phyloP scores from a whole-genome alignment of 2,888 invertebrate species.

The Lochmaea crataegi region DNA sequence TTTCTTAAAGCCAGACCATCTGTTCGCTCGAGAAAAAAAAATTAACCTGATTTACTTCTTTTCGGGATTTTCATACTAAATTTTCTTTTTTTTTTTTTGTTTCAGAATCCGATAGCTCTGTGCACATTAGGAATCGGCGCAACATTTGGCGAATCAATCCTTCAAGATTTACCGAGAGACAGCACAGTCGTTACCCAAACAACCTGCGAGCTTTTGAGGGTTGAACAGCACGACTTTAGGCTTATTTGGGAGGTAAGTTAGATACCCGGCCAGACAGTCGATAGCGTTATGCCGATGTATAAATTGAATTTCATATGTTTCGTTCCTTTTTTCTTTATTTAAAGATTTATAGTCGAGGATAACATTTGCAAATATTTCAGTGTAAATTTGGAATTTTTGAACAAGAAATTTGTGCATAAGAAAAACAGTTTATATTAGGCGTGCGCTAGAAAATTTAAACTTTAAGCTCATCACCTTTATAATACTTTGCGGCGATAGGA shows the following conservation, averaged over 20 bases:
- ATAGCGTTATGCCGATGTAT: background rate
- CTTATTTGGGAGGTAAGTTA: constrained; percentile 81
- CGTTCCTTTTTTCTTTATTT: background rate
- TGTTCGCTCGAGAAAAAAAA: background rate
- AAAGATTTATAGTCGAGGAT: background rate
- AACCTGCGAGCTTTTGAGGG: constrained; percentile 78
- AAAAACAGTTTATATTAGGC: no score
- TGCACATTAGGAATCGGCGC: constrained; percentile 79
- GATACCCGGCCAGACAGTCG: background rate
- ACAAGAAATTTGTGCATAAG: no score
- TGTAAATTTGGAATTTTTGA: background rate
- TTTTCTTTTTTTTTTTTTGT: constrained; percentile 43
- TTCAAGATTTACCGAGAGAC: constrained; percentile 78
- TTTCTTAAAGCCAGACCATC: background rate
- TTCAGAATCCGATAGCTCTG: constrained; percentile 74
- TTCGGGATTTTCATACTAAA: background rate
- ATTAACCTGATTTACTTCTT: background rate
- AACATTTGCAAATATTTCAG: background rate
- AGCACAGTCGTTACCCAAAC: constrained; percentile 80
- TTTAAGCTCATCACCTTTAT: no score
- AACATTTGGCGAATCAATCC: constrained; percentile 81
- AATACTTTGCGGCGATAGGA: no score
- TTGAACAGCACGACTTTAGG: constrained; percentile 81
- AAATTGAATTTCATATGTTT: constrained; percentile 1
- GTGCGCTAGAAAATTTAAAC: no score